A percentile compares a stretch with the other conserved stretches of the same genome.
Evolutionary conservation across 2,888 invertebrate species (phyloP).

Genomic region (Fabriciana adippe): DNA sequence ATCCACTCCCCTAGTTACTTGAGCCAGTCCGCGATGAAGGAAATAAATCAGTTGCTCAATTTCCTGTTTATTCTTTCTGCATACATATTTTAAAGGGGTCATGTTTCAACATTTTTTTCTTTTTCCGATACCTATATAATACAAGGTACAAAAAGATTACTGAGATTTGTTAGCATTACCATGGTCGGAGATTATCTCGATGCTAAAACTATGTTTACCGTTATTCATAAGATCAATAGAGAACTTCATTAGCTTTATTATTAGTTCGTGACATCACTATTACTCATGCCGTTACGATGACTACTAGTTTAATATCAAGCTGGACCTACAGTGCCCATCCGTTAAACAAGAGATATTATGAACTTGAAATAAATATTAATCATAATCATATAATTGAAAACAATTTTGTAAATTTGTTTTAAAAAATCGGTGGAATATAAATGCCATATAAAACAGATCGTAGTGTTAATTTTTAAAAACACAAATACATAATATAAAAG

Average conservation of each 20-base stretch:
- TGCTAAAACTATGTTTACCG: constrained; percentile 7
- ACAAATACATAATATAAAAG: neutral
- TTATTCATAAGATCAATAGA: neutral
- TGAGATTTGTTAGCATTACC: neutral
- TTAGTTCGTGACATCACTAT: constrained; percentile 4
- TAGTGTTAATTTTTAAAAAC: neutral
- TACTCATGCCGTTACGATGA: constrained; percentile 8
- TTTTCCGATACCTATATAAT: neutral
- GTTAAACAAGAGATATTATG: neutral
- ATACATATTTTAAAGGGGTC: constrained; percentile 15
- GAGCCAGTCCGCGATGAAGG: constrained; percentile 14
- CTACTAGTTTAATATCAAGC: constrained; percentile 10
- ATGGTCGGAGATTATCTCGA: constrained; percentile 1
- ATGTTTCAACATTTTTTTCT: constrained; percentile 6
- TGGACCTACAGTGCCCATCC: constrained; percentile 15
- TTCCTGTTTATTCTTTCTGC: constrained; percentile 11
- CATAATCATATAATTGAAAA: neutral
- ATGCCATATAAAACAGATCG: constrained; percentile 1
- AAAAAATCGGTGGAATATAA: constrained; percentile 17
- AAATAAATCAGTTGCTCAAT: constrained; percentile 21
- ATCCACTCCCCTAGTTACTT: neutral
- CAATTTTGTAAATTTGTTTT: neutral
- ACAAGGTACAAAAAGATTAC: neutral
- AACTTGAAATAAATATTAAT: neutral
- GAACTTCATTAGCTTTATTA: neutral